phyloP scores from a whole-genome alignment of 1,140 invertebrate species.

The Drosophila mayri region DNA sequence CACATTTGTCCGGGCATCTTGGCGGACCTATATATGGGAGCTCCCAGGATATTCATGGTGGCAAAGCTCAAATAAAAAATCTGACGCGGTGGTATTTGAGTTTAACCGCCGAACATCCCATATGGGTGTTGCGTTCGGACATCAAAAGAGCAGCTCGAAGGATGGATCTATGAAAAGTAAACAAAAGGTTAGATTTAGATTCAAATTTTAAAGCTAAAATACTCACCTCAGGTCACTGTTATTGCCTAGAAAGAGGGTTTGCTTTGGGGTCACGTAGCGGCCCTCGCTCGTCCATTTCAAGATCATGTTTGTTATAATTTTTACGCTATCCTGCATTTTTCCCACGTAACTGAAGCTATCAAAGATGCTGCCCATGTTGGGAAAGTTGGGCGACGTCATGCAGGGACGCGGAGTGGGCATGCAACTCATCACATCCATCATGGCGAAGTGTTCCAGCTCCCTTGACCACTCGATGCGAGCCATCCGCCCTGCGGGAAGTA shows the following conservation, averaged over 20 bases:
- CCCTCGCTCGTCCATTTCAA: not conserved
- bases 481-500: not conserved
- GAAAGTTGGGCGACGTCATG: constrained; percentile 8
- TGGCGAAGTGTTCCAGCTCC: constrained; percentile 5
- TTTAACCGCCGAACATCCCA: not conserved
- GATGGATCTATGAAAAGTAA: not conserved
- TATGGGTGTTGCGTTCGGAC: not conserved
- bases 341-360: not conserved
- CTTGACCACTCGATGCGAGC: not conserved
- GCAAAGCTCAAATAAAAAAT: constrained; percentile 1
- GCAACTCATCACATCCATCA: not conserved
- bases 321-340: not conserved
- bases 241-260: not conserved
- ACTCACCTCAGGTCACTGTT: not conserved
- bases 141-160: not conserved
- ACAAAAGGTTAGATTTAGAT: not conserved
- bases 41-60: not conserved
- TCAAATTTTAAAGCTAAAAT: not conserved
- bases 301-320: not conserved
- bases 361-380: constrained; percentile 8
- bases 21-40: not conserved
- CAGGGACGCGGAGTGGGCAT: not conserved
- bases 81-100: not conserved
- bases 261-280: not conserved
- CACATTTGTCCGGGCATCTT: constrained; percentile 3